Evolutionary conservation across 2,113 vertebrate species (phyloP).

Genomic region (Muscicapa adusta): DNA sequence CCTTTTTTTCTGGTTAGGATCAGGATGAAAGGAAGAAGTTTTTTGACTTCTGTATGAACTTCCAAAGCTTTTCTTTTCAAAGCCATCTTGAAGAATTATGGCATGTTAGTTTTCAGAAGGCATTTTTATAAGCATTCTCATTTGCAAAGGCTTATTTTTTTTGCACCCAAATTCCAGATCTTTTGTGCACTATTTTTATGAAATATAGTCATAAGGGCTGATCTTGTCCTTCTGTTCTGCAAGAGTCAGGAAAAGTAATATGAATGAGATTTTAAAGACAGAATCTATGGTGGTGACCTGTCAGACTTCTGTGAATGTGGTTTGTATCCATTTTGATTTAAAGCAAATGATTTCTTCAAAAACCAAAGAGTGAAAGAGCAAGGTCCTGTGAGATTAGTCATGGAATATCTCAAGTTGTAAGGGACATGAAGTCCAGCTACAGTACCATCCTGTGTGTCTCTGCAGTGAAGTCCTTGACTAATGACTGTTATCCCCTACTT

Average conservation of each 20-base stretch:
- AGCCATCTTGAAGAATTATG: neutral
- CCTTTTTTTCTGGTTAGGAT: neutral
- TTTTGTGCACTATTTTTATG: neutral
- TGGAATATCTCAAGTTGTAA: neutral
- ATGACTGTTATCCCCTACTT: neutral
- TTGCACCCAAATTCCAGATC: neutral
- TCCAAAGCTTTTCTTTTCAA: neutral
- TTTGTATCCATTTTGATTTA: neutral
- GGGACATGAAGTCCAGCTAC: neutral
- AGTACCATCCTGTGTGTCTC: neutral
- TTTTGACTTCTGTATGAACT: neutral
- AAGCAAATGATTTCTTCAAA: neutral
- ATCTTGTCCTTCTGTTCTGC: neutral
- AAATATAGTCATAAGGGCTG: neutral
- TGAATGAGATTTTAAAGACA: neutral
- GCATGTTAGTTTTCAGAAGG: neutral
- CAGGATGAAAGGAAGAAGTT: neutral
- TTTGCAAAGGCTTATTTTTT: neutral
- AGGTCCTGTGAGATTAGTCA: neutral
- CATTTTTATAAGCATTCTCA: neutral
- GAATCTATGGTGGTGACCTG: neutral
- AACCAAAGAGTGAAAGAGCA: neutral
- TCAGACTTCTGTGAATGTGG: neutral
- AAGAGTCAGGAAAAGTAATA: neutral
- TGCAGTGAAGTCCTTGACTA: neutral